A percentile compares a stretch with the other conserved stretches of the same genome.
phyloP scores from a whole-genome alignment of 92 coral and sea anemone species.

The Heliopora coerulea region DNA sequence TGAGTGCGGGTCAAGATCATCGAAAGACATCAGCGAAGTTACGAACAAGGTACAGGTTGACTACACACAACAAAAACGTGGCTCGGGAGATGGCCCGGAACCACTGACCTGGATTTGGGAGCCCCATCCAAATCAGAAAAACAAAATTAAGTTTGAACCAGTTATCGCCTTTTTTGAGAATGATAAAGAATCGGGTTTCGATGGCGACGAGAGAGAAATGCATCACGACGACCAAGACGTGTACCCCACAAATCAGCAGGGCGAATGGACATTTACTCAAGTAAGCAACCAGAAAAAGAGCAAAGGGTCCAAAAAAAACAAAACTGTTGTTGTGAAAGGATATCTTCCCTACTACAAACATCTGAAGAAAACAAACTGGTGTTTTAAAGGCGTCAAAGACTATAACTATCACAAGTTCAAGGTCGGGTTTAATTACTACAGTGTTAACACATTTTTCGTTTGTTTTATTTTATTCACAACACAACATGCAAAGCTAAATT shows the following conservation, averaged over 20 bases:
- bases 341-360: conserved; percentile 6
- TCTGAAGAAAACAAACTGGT: conserved; percentile 25
- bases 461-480: no score
- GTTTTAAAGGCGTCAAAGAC: conserved; percentile 23
- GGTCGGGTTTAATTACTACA: neutral
- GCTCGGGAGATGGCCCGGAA: neutral
- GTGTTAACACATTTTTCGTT: no score
- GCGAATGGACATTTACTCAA: neutral
- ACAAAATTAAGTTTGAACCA: neutral
- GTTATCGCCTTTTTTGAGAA: neutral
- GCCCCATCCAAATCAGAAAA: conserved; percentile 1
- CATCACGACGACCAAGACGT: neutral
- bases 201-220: neutral
- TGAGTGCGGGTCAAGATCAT: neutral
- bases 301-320: neutral
- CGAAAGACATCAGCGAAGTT: neutral
- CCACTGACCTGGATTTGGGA: conserved; percentile 13
- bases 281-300: neutral
- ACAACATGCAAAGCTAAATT: no score
- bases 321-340: neutral
- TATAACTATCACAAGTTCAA: conserved; percentile 8
- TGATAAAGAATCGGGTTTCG: neutral
- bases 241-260: neutral
- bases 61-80: neutral
- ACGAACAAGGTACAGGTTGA: conserved; percentile 21